Evolutionary conservation across 2,797 vertebrate species (phyloP), one percentile per base, ranked within the genome.

Genomic region (Carcharodon carcharias): DNA sequence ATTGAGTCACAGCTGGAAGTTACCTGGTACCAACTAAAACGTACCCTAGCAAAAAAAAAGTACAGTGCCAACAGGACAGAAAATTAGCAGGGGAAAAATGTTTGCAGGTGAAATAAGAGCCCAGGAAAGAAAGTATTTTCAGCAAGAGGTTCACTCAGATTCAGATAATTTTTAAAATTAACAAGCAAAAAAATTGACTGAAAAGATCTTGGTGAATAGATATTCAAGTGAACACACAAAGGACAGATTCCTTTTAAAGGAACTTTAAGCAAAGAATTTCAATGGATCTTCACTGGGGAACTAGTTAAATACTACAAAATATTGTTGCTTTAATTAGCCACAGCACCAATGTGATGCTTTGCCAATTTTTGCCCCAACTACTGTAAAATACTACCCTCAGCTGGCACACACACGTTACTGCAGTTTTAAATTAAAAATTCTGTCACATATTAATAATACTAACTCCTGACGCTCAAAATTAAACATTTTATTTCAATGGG

Each of bases 301-400:
- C 16, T 14, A n/a, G 12, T 85, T 45, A 45, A 85, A 18, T n/a
- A 2, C 35, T 91, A 35, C 28, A 69, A 73, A 6, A 23, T 40
- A 35, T 69, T 67, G 45, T 54, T 31, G 94, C 35, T 56, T n/a
- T 31, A 21, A 40, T 26, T 1, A 56, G 35, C 0, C 28, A 4
- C n/a, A 18, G 16, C 14, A 82, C 0, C 16, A 40, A 82, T 35
- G 31, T 3, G 2, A 16, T 45, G 14, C n/a, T 35, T 85, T 28
- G 45, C 1, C 77, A 87, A 5, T 1, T 54, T 87, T 87, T 26
- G 50, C 9, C 35, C 89, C 65, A 89, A n/a, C 35, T 93, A 56
- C 63, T 67, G 67, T 16, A 14, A 73, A 95, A 95, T 31, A 40
- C 69, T 95, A 50, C 94, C 94, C 94, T 73, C 94, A 58, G 31